Conservation (phyloP, 2,888 invertebrate genomes). For the Ophraella communa region DNA sequence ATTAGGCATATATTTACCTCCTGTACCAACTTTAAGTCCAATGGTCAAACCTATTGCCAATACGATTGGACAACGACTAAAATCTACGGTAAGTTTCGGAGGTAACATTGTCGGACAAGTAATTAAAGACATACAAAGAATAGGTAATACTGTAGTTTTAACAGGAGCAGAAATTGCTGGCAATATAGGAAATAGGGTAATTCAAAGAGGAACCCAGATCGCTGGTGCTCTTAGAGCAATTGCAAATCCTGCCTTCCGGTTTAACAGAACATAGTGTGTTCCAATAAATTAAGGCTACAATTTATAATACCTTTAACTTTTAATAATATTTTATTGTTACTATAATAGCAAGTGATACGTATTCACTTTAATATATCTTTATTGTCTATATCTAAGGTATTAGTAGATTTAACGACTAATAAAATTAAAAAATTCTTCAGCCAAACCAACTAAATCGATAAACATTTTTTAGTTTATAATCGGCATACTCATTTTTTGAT, state of each 20-base stretch:
- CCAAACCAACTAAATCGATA: too few species aligned
- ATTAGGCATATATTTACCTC: neutral
- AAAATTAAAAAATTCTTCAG: too few species aligned
- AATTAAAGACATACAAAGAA: slow-evolving; percentile 46
- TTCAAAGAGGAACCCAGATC: neutral
- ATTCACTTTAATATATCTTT: too few species aligned
- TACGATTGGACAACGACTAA: slow-evolving; percentile 43
- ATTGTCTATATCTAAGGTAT: too few species aligned
- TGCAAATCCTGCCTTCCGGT: neutral
- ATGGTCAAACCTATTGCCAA: slow-evolving; percentile 33
- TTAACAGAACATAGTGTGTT: neutral
- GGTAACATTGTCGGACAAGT: slow-evolving; percentile 44
- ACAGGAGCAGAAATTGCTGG: slow-evolving; percentile 56
- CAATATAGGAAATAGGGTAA: slow-evolving; percentile 46
- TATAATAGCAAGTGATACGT: too few species aligned
- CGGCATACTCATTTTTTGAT: too few species aligned
- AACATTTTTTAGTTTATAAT: too few species aligned
- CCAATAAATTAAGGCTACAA: too few species aligned
- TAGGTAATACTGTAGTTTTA: slow-evolving; percentile 51
- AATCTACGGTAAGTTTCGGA: slow-evolving; percentile 52
- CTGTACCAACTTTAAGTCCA: slow-evolving; percentile 15
- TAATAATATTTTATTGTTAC: too few species aligned
- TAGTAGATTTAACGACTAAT: too few species aligned
- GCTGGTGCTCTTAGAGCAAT: neutral
- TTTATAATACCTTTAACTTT: too few species aligned